These are phyloP conservation scores for Cephus nigrinus DNA, from an alignment of 2,888 invertebrate species.

Conservation along the genomic window DNA sequence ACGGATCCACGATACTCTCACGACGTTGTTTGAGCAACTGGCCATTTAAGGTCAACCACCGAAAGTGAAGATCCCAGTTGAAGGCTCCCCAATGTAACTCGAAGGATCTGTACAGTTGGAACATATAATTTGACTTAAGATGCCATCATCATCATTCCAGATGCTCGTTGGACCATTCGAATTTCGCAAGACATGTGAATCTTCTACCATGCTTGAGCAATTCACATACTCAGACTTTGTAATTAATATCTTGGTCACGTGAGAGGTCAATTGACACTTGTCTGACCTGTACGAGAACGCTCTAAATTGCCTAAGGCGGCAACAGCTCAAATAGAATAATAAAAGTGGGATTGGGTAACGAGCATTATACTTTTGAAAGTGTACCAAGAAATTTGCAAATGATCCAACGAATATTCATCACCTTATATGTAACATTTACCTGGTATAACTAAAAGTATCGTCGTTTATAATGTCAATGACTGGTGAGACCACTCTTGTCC, in stretches of 20 bases:
- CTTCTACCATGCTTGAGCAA: neutral
- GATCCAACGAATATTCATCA: neutral
- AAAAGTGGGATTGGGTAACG: neutral
- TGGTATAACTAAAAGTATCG: slow-evolving; percentile 91
- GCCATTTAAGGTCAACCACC: slow-evolving; percentile 83
- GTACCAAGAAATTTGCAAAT: neutral
- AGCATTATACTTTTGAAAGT: slow-evolving; percentile 4
- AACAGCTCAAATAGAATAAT: neutral
- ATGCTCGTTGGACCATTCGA: neutral
- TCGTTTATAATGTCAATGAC: slow-evolving; percentile 96
- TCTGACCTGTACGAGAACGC: neutral
- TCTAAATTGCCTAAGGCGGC: neutral
- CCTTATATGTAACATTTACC: slow-evolving; percentile 37
- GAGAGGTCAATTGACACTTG: neutral
- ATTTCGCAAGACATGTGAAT: neutral
- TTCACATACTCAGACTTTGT: neutral
- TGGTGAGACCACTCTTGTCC: slow-evolving; percentile 79
- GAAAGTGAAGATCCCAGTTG: slow-evolving; percentile 96
- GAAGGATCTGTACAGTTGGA: slow-evolving; percentile 77
- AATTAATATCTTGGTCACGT: slow-evolving; percentile 5
- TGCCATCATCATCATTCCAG: neutral
- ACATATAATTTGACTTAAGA: neutral
- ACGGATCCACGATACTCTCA: slow-evolving; percentile 75
- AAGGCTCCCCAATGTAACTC: slow-evolving; percentile 99
- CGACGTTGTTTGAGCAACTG: slow-evolving; percentile 74